phyloP scores from a whole-genome alignment of 2,113 vertebrate genomes.

The Sciurus niger region DNA sequence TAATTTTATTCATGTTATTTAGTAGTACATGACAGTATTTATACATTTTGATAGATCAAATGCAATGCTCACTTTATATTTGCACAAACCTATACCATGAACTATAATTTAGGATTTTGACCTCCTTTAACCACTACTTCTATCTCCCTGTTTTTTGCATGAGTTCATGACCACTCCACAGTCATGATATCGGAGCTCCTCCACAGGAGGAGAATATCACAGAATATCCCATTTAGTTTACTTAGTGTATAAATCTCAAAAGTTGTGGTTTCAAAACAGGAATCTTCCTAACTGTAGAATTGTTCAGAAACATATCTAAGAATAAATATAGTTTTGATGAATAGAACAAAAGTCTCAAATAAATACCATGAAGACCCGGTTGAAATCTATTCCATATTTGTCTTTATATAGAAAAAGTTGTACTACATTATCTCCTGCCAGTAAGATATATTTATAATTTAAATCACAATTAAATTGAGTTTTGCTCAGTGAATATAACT shows the following conservation, averaged over 20 bases:
- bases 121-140: neutral
- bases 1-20: too few relatives aligned
- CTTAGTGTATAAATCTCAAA: neutral
- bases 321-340: neutral
- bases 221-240: neutral
- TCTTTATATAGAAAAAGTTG: neutral
- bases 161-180: neutral
- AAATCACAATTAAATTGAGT: neutral
- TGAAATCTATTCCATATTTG: neutral
- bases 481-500: neutral
- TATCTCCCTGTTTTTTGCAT: neutral
- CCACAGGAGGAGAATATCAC: neutral
- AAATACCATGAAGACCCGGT: neutral
- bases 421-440: neutral
- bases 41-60: too few relatives aligned
- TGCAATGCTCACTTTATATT: neutral
- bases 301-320: neutral
- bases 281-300: neutral
- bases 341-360: neutral
- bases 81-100: neutral
- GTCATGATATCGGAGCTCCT: neutral
- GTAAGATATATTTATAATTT: neutral
- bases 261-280: neutral
- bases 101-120: neutral
- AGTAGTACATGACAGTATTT: too few relatives aligned